Percentiles rank a stretch among this genome's conserved stretches.
Conservation (phyloP, 2,888 invertebrate genomes). For the Drosophila pegasa region DNA sequence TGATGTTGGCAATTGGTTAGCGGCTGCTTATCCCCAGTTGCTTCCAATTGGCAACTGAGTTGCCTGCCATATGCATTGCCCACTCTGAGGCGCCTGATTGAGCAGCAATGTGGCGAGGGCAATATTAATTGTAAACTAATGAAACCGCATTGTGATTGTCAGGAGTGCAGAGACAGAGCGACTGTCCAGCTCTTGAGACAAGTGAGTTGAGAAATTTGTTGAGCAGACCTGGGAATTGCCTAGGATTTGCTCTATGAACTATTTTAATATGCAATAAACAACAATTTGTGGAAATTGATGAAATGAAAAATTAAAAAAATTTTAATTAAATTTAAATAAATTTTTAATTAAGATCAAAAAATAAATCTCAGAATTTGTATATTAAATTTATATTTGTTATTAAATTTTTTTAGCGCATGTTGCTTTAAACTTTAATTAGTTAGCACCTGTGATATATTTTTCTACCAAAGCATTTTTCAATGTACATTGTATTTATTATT, state of each 20-base stretch:
- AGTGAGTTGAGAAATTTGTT: not conserved
- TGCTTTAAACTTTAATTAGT: too few species aligned
- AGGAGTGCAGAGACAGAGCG: not conserved
- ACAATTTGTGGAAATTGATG: too few species aligned
- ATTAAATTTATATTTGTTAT: too few species aligned
- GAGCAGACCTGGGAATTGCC: not conserved
- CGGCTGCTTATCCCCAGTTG: conserved; percentile 23
- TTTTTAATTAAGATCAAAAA: too few species aligned
- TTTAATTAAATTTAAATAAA: too few species aligned
- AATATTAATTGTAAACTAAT: not conserved
- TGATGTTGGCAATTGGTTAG: conserved; percentile 58
- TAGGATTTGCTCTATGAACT: not conserved
- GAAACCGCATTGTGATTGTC: not conserved
- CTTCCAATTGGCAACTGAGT: conserved; percentile 33
- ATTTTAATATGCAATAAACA: too few species aligned
- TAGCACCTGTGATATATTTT: too few species aligned
- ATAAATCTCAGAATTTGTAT: too few species aligned
- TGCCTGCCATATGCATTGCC: conserved; percentile 21
- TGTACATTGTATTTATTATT: too few species aligned
- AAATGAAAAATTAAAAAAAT: too few species aligned
- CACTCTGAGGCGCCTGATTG: conserved; percentile 11
- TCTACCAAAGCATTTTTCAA: too few species aligned
- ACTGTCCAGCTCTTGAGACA: not conserved
- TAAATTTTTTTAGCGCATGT: too few species aligned
- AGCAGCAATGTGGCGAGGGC: not conserved